These are phyloP conservation scores for Apocrypta bakeri DNA, from an alignment of 1,140 invertebrate genomes.

Conservation along the genomic window DNA sequence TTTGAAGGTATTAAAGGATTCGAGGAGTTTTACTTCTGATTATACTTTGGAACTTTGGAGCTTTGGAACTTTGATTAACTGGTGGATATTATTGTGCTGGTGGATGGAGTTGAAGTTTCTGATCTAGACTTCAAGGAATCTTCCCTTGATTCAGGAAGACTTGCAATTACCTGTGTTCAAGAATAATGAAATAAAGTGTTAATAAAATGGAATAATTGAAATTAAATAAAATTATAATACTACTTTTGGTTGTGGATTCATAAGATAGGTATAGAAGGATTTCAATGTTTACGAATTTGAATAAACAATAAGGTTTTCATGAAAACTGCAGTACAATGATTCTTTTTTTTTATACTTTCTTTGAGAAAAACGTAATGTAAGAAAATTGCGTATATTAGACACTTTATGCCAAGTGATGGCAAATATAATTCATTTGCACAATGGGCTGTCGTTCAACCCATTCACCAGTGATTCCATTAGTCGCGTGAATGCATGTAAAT, in stretches of 20 bases:
- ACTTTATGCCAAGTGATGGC: conserved; percentile 25
- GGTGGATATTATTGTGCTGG: conserved; percentile 55
- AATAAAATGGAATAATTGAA: conserved; percentile 17
- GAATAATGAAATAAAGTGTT: conserved; percentile 46
- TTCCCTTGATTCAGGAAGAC: conserved; percentile 54
- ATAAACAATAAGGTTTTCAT: conserved; percentile 26
- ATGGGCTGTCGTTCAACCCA: conserved; percentile 8
- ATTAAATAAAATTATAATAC: conserved; percentile 30
- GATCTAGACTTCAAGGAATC: conserved; percentile 56
- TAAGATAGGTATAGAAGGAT: not conserved
- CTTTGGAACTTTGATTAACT: no score
- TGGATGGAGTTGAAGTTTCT: conserved; percentile 52
- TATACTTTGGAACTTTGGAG: no score
- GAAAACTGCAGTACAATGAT: conserved; percentile 46
- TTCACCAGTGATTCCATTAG: conserved; percentile 9
- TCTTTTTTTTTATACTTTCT: conserved; percentile 45
- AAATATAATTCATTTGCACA: conserved; percentile 35
- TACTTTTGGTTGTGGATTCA: not conserved
- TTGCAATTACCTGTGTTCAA: conserved; percentile 59
- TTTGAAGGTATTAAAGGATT: conserved; percentile 40
- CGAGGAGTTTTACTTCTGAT: no score
- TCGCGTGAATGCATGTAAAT: conserved; percentile 5
- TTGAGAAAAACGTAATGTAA: conserved; percentile 51
- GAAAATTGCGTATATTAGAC: conserved; percentile 44
- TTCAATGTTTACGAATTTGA: conserved; percentile 20